phyloP scores from a whole-genome alignment of 2,113 vertebrate species.

The Nothoprocta pentlandii region DNA sequence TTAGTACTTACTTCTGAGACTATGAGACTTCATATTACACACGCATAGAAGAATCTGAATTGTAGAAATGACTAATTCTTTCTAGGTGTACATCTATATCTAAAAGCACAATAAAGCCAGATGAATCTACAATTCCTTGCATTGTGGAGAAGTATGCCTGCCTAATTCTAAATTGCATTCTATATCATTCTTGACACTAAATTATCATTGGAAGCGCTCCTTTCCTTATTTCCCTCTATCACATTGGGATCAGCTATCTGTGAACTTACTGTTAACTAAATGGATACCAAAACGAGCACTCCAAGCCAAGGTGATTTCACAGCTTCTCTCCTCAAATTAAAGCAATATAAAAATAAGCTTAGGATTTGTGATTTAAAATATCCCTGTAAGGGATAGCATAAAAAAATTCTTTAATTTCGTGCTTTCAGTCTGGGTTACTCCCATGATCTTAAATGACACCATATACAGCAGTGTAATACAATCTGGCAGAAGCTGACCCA shows the following conservation, averaged over 20 bases:
- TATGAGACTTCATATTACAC: background rate
- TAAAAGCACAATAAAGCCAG: background rate
- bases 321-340: background rate
- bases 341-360: background rate
- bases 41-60: background rate
- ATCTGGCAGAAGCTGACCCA: background rate
- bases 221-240: background rate
- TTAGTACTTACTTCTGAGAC: background rate
- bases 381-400: background rate
- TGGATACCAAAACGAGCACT: background rate
- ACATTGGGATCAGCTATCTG: background rate
- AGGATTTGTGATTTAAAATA: constrained; percentile 6
- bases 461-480: background rate
- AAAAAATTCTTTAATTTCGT: background rate
- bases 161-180: background rate
- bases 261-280: background rate
- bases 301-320: background rate
- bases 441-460: background rate
- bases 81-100: background rate
- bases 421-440: background rate
- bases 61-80: background rate
- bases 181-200: background rate
- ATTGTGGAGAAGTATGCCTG: background rate
- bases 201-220: background rate
- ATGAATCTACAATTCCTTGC: background rate